phyloP scores from a whole-genome alignment of 2,113 vertebrate species.

The Corvus hawaiiensis region DNA sequence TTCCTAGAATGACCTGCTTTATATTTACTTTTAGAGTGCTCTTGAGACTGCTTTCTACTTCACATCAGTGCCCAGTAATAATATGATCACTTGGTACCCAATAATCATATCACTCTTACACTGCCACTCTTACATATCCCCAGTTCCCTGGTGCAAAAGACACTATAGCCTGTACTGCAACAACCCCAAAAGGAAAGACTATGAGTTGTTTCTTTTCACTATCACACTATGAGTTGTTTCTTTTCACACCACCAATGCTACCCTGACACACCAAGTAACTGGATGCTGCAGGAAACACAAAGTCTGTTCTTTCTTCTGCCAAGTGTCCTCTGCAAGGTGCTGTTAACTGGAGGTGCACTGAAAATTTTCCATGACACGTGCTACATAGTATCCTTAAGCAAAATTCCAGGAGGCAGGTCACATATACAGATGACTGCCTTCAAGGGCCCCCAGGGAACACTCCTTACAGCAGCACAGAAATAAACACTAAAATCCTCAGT shows the following conservation, averaged over 20 bases:
- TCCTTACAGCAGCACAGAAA: background rate
- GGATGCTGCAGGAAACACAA: background rate
- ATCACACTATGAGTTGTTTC: background rate
- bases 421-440: background rate
- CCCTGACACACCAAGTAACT: background rate
- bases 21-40: background rate
- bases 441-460: background rate
- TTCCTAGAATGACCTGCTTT: background rate
- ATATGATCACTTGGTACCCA: background rate
- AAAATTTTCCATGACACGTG: background rate
- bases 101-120: background rate
- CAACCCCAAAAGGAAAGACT: background rate
- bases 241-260: background rate
- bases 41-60: background rate
- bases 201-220: background rate
- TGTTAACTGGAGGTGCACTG: background rate
- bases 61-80: background rate
- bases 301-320: background rate
- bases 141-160: background rate
- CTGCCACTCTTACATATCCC: background rate
- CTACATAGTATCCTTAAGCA: background rate
- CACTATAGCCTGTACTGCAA: background rate
- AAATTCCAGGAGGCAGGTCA: background rate
- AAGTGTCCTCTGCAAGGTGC: background rate
- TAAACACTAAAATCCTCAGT: background rate